Conservation (phyloP, 2,113 vertebrate species). For the Myotis yumanensis region DNA sequence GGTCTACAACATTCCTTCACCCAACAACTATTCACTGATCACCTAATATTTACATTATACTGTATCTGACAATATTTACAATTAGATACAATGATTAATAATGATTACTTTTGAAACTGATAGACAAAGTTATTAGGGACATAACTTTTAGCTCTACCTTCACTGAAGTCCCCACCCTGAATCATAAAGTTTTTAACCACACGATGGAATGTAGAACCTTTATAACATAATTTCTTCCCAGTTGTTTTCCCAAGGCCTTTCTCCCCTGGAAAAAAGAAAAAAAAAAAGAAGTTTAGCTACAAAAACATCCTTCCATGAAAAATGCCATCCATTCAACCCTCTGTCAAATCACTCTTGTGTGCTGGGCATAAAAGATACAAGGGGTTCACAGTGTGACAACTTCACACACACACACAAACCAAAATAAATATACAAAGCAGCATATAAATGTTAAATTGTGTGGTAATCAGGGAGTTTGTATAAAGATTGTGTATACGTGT, state of each 20-base stretch:
- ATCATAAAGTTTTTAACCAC: slow-evolving; percentile 99
- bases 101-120: slow-evolving; percentile 16
- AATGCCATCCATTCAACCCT: not conserved
- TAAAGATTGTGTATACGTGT: not conserved
- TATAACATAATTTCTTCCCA: slow-evolving; percentile 97
- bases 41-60: not conserved
- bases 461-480: not conserved
- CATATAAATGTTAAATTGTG: not conserved
- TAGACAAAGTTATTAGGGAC: not conserved
- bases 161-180: slow-evolving; percentile 99
- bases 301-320: slow-evolving; percentile 38
- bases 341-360: slow-evolving; percentile 16
- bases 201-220: slow-evolving; percentile 98
- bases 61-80: slow-evolving; percentile 8
- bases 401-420: not conserved
- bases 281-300: slow-evolving; percentile 56
- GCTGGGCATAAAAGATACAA: not conserved
- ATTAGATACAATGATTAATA: not conserved
- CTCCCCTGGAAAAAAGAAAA: slow-evolving; percentile 86
- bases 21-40: slow-evolving; percentile 15
- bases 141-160: slow-evolving; percentile 88
- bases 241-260: slow-evolving; percentile 96
- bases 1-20: not conserved
- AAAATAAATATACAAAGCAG: not conserved
- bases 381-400: not conserved